These are phyloP conservation scores for Alsophila aescularia DNA, from an alignment of 2,888 invertebrate genomes.

Conservation along the genomic window DNA sequence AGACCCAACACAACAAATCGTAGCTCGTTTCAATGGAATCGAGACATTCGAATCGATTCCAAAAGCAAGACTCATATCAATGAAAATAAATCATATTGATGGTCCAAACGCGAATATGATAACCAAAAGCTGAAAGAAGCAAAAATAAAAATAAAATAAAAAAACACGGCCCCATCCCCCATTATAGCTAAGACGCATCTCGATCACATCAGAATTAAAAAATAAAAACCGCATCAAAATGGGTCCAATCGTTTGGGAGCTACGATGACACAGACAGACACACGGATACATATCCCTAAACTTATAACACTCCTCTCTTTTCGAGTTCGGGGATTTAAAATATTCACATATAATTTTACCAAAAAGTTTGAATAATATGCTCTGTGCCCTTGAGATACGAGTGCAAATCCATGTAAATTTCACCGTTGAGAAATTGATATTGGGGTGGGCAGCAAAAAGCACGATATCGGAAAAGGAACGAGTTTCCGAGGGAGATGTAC, in stretches of 20 bases:
- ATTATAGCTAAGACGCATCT: no score
- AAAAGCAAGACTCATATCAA: conserved; percentile 38
- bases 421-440: conserved; percentile 22
- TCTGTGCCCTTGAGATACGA: neutral
- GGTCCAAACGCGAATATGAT: conserved; percentile 27
- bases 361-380: neutral
- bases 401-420: conserved; percentile 1
- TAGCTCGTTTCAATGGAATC: conserved; percentile 38
- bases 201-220: no score
- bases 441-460: conserved; percentile 7
- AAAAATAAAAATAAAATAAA: no score
- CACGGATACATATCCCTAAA: no score
- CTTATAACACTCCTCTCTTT: no score
- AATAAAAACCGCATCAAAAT: no score
- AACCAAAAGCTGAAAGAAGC: conserved; percentile 7
- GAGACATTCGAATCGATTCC: conserved; percentile 32
- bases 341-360: neutral
- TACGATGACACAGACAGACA: no score
- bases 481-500: conserved; percentile 15
- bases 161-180: no score
- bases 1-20: conserved; percentile 36
- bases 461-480: conserved; percentile 10
- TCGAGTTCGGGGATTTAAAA: neutral
- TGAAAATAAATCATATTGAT: conserved; percentile 44
- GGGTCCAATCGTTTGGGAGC: no score